Conservation (phyloP, 2,113 vertebrate genomes). For the Phyllostomus discolor region DNA sequence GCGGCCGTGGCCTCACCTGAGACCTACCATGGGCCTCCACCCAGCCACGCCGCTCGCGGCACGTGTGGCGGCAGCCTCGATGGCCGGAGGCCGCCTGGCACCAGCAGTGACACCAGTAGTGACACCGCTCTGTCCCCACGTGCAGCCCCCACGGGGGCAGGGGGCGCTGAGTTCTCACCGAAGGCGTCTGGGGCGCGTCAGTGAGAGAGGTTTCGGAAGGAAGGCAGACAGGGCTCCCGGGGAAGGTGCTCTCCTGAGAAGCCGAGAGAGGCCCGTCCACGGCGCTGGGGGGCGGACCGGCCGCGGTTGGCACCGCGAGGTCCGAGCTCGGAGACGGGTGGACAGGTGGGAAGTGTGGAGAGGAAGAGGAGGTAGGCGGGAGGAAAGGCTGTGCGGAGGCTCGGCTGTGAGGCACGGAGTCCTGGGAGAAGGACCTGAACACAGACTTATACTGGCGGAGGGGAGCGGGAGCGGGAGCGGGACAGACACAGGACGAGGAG, state of each 20-base stretch:
- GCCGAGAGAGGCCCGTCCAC: constrained; percentile 88
- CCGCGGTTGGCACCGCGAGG: constrained; percentile 83
- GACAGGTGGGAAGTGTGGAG: constrained; percentile 82
- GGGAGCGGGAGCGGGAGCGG: not conserved
- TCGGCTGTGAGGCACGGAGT: constrained; percentile 84
- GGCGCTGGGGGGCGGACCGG: constrained; percentile 85
- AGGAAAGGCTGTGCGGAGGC: constrained; percentile 83
- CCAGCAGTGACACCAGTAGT: too few species aligned
- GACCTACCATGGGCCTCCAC: not conserved
- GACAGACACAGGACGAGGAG: constrained; percentile 53
- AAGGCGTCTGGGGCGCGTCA: constrained; percentile 92
- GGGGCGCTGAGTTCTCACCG: constrained; percentile 86
- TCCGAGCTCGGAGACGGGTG: constrained; percentile 88
- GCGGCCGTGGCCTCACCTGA: accelerated
- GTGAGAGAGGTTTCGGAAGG: constrained; percentile 93
- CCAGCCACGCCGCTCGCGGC: accelerated
- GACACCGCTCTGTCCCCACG: not conserved
- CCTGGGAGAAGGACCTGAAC: constrained; percentile 90
- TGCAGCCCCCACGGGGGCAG: not conserved
- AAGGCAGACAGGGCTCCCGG: constrained; percentile 91
- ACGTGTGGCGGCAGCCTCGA: accelerated
- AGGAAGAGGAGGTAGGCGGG: constrained; percentile 85
- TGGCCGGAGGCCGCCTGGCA: accelerated
- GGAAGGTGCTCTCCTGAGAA: constrained; percentile 89
- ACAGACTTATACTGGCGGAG: constrained; percentile 84